These are phyloP conservation scores for Beroe ovata DNA, from an alignment of 37 sponge, comb jelly and placozoan genomes.

Conservation along the genomic window DNA sequence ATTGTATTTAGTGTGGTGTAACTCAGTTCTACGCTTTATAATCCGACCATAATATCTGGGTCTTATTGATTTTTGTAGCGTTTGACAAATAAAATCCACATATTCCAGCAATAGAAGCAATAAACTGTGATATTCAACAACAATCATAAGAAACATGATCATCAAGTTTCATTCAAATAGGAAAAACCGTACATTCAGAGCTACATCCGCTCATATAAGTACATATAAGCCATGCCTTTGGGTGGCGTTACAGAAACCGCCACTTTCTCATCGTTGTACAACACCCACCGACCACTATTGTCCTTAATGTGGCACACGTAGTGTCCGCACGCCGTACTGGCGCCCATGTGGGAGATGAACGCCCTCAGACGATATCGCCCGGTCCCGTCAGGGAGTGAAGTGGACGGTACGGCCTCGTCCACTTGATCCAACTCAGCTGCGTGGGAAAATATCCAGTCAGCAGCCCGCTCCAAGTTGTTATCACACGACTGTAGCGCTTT, in stretches of 20 bases:
- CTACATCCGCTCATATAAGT: constrained; percentile 78
- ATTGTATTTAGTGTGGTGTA: too few species aligned
- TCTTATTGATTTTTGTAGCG: too few species aligned
- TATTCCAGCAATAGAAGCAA: too few species aligned
- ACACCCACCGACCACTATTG: constrained; percentile 83
- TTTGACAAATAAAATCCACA: too few species aligned
- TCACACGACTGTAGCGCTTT: constrained; percentile 75
- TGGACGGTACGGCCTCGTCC: neutral
- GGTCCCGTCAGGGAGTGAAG: constrained; percentile 30
- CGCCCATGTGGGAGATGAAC: constrained; percentile 93
- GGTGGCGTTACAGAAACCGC: constrained; percentile 81
- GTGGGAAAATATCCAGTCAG: constrained; percentile 91
- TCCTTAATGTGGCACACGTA: constrained; percentile 86
- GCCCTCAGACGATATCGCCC: constrained; percentile 74
- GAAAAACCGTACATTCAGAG: neutral
- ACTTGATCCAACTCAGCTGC: constrained; percentile 73
- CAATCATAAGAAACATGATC: neutral
- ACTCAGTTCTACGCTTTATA: too few species aligned
- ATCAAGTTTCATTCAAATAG: too few species aligned
- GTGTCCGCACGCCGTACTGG: constrained; percentile 85
- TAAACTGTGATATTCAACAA: too few species aligned
- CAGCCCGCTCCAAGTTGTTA: constrained; percentile 85
- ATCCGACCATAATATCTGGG: too few species aligned
- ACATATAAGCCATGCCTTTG: constrained; percentile 82
- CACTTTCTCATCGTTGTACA: constrained; percentile 91